phyloP scores from a whole-genome alignment of 2,113 vertebrate species.

The Neolamprologus kungweensis region DNA sequence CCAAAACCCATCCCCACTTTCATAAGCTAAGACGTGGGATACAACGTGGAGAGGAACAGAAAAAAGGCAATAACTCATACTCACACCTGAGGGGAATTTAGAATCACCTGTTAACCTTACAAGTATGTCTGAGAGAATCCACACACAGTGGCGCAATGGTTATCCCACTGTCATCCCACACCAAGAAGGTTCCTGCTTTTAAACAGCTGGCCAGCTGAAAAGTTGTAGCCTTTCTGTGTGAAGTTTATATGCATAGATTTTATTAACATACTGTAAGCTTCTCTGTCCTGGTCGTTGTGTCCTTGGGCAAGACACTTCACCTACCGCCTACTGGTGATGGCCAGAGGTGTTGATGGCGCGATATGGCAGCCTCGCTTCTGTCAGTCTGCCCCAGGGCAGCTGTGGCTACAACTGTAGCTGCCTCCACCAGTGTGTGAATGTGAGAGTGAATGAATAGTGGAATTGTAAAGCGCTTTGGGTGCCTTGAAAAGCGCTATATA shows the following conservation, averaged over 20 bases:
- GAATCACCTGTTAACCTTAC: background rate
- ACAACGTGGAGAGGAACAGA: background rate
- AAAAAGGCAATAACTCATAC: background rate
- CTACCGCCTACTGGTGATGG: background rate
- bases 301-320: background rate
- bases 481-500: background rate
- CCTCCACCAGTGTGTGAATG: background rate
- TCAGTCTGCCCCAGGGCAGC: background rate
- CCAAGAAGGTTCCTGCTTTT: background rate
- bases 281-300: background rate
- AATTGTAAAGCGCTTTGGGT: accelerated
- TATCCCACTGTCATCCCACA: background rate
- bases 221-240: background rate
- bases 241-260: background rate
- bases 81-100: background rate
- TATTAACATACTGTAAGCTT: background rate
- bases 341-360: accelerated
- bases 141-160: accelerated
- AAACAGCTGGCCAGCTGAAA: background rate
- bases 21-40: background rate
- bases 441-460: background rate
- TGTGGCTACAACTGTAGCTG: accelerated
- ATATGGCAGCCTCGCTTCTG: background rate
- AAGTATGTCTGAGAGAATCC: background rate
- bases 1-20: background rate